Base-by-base conservation (phyloP, 1,140 invertebrate species). In the Platyscapa corneri region DNA sequence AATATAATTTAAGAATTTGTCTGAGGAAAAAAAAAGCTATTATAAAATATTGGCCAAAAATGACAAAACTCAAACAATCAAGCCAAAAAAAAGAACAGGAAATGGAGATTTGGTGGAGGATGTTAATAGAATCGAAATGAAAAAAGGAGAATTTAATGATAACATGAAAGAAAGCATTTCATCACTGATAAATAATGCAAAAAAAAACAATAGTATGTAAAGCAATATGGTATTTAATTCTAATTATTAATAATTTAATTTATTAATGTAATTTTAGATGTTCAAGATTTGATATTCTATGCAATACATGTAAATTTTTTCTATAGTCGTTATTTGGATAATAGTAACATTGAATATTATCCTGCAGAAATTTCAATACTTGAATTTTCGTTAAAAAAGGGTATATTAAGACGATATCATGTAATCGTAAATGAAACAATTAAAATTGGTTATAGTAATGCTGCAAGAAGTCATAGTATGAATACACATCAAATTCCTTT, bases 341-440 rank as follows among this genome's bases (percentile, higher is more conserved):
- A 89, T 0, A 88, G 87, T 20, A 23, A 56, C 39, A 79, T 85
- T 56, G 89, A 91, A 14, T 93, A 91, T 84, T 89, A 85, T 77
- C 94, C 94, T 2, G 93, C 92, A 27, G 91, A 94, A 86, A 90
- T 93, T 84, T 90, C 91, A 1, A 30, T 93, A 0, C 81, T 85
- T 16, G 86, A 90, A 64, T 95, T 95, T 88, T 94, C 93, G 60
- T 82, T 96, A 5, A 67, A 89, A 42, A 88, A 94, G 70, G 95
- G 95, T 3, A 90, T 95, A 0, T 88, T 88, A 53, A 90, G 93
- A 16, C 86, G 91, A 3, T 95, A 94, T 86, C 94, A 95, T 89
- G 89, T 91, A 86, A 88, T 94, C 20, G 89, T 95, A 0, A 94
- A 93, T 81, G 93, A 93, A 60, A 74, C 88, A 10, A 93, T 94